phyloP scores from a whole-genome alignment of 2,113 vertebrate species.

The Pachycephala philippinensis region DNA sequence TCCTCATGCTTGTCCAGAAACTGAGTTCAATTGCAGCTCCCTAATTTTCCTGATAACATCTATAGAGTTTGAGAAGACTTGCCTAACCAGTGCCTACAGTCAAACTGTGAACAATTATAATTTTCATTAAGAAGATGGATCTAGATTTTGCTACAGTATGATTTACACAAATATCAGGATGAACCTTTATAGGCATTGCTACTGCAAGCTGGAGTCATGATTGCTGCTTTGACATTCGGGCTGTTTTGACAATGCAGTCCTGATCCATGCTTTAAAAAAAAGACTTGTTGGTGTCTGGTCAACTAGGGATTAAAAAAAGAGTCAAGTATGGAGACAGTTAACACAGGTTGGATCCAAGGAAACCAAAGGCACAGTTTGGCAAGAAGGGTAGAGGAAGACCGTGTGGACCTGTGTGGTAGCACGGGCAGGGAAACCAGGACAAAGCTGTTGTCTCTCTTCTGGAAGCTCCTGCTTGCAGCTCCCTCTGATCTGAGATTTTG shows the following conservation, averaged over 20 bases:
- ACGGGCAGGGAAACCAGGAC: neutral
- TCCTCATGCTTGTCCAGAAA: conserved; percentile 24
- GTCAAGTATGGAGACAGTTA: neutral
- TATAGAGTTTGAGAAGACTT: conserved; percentile 37
- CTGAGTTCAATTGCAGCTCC: neutral
- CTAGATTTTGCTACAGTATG: neutral
- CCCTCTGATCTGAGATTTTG: neutral
- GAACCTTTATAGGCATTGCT: neutral
- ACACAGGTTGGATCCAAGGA: neutral
- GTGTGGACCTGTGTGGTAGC: accelerated
- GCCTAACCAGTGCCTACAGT: conserved; percentile 29
- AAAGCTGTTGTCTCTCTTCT: neutral
- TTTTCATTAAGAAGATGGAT: conserved; percentile 17
- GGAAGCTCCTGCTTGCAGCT: neutral
- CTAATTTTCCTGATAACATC: conserved; percentile 56
- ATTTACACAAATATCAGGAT: neutral
- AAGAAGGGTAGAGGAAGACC: neutral
- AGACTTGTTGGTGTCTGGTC: neutral
- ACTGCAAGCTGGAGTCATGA: neutral
- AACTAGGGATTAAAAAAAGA: neutral
- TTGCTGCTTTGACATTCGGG: neutral
- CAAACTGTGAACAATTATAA: conserved; percentile 10
- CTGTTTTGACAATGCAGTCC: neutral
- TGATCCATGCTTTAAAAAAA: neutral
- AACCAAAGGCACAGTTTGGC: neutral